Base-by-base conservation (phyloP, 2,888 invertebrate genomes). In the Lasioglossum calceatum region DNA sequence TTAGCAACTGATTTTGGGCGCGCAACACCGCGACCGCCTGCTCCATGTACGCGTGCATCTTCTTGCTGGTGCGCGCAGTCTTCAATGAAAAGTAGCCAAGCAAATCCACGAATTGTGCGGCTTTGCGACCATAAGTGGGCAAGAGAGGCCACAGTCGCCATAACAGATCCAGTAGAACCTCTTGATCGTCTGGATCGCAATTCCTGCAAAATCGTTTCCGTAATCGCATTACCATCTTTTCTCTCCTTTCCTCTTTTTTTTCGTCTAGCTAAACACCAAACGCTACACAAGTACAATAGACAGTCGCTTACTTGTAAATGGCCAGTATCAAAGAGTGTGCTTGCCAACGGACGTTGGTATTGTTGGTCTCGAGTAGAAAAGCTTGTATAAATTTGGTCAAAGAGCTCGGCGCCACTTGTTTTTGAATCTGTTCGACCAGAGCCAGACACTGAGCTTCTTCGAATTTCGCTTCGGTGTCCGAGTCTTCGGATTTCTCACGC, bases 41-140 rank as follows among this genome's bases (percentile, higher is more conserved):
- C 92, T 98, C 97, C 84, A 98, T 97, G 95, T 98, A 98, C 88
- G 97, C 97, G 42, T 96, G 95, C 91, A 97, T 96, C 96, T 98
- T 97, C 61, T 97, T 96, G 5, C 96, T 96, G 80, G 97, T 96
- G 85, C 97, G 97, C 2, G 97, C 97, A 0, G 97, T 98, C 94
- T 98, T 98, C 39, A 99, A 96, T 0, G 99, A 98, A 94, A 99
- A 98, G 95, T 98, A 99, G 0, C 99, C 99, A 10, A 99, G 96
- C 0, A 99, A 96, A 95, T 99, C 99, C 0, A 99, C 99, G 95
- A 99, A 99, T 95, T 99, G 99, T 0, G 98, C 98, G 0, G 99
- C 99, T 95, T 99, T 98, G 3, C 98, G 97, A 0, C 99, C 99
- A 94, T 98, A 99, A 81, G 97, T 97, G 1, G 99, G 98, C 81